These are phyloP conservation scores for Napeogenes inachia DNA, from an alignment of 2,888 invertebrate genomes.

Conservation along the genomic window DNA sequence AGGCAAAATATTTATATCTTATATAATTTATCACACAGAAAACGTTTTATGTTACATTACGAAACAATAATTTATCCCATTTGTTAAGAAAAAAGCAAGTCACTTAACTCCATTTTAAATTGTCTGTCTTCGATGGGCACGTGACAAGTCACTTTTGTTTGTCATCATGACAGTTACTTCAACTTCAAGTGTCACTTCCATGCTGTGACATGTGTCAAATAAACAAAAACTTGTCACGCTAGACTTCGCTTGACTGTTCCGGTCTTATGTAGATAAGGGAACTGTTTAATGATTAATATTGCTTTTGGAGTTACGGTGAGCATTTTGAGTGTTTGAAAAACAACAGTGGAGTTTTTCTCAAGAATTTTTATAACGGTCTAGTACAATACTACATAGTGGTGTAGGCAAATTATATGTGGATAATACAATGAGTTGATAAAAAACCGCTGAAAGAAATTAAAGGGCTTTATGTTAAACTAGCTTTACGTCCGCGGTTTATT, in stretches of 20 bases:
- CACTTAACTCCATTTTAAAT: constrained; percentile 13
- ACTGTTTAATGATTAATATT: constrained; percentile 4
- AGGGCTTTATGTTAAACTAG: no score
- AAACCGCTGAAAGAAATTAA: no score
- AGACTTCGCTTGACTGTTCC: constrained; percentile 19
- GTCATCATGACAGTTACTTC: constrained; percentile 18
- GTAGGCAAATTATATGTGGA: no score
- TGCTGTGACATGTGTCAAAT: constrained; percentile 28
- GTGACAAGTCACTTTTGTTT: constrained; percentile 14
- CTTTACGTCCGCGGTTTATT: no score
- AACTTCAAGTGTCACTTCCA: constrained; percentile 20
- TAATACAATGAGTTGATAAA: no score
- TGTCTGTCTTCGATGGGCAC: constrained; percentile 13
- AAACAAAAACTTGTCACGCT: constrained; percentile 19
- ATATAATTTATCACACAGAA: no score
- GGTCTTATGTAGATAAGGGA: constrained; percentile 4
- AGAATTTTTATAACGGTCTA: no score
- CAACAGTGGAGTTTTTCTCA: neutral
- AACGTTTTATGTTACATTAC: no score
- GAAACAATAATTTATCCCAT: neutral
- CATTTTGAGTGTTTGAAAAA: neutral
- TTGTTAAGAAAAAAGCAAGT: constrained; percentile 10
- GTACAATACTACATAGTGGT: no score
- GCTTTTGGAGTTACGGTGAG: neutral
- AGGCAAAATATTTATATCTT: no score